Conservation (phyloP, 1,140 invertebrate species). For the Trachymyrmex cornetzi region DNA sequence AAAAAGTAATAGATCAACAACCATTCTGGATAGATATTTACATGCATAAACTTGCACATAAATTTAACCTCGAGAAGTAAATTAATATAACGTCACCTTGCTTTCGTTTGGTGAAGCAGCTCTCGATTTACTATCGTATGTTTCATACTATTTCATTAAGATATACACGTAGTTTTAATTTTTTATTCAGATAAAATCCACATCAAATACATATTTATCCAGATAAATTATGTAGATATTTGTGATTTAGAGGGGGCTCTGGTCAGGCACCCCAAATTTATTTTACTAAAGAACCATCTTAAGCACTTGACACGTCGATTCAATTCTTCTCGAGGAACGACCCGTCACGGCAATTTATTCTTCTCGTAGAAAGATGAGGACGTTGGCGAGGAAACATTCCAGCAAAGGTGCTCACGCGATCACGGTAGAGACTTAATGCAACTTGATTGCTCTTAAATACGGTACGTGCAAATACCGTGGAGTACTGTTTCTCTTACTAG, state of each 20-base stretch:
- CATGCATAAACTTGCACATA: no score
- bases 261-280: not conserved
- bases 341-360: not conserved
- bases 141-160: no score
- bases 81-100: no score
- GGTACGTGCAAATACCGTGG: constrained; percentile 12
- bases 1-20: no score
- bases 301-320: constrained; percentile 16
- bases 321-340: not conserved
- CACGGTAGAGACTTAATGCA: constrained; percentile 45
- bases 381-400: not conserved
- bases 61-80: no score
- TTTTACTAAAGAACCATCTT: not conserved
- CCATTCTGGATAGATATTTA: no score
- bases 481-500: not conserved
- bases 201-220: no score
- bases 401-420: constrained; percentile 42
- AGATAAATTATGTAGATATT: no score
- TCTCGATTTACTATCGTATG: no score
- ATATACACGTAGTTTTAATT: no score
- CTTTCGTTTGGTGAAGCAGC: no score
- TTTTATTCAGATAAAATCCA: no score
- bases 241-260: not conserved
- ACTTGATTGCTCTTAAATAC: constrained; percentile 55
- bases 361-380: constrained; percentile 14